Base-by-base conservation (phyloP, 2,797 vertebrate genomes). In the Lepidocolaptes lacrymiger region DNA sequence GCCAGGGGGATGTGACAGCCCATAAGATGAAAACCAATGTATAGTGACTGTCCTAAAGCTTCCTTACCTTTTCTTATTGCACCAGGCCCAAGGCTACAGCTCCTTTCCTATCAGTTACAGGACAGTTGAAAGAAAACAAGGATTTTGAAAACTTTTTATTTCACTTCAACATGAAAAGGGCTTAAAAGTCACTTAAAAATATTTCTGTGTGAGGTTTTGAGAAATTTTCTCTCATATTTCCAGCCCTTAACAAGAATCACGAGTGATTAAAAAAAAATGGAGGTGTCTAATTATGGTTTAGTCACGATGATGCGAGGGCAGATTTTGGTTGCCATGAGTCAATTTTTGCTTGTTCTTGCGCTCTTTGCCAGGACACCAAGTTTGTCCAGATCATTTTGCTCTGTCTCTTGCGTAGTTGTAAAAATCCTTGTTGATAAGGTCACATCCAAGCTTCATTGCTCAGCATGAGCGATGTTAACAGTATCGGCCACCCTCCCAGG, bases 251-350 rank as follows among this genome's bases (percentile, higher is more conserved):
- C 62, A 88, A 83, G 46, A 89, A 61, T 85, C 51, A 89, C 0
- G 1, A 64, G 9, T 58, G 49, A 83, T 56, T 66, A 23, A 11
- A 21, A 54, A 54, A 77, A 85, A 73, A 23, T 2, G 0, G 37
- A 74, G 41, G 5, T 49, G 72, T 61, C 54, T 88, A 78, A 90
- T 96, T 87, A 73, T 52, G 83, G 77, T 73, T 93, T 48, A 90
- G 69, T 84, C 58, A 81, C 0, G 1, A 85, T 67, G 46, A 61
- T 75, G n/a, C 0, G 3, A 85, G 41, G 44, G 41, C 1, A 4
- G 24, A 44, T 72, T 89, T 92, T 68, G 80, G 22, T 84, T 85
- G 69, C 76, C 27, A 6, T 26, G 37, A 93, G 72, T 68, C 85
- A 88, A 6, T 11, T 67, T 79, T 39, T 77, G 26, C 44, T 80